phyloP scores from a whole-genome alignment of 2,113 vertebrate genomes.

The Actenoides hombroni region DNA sequence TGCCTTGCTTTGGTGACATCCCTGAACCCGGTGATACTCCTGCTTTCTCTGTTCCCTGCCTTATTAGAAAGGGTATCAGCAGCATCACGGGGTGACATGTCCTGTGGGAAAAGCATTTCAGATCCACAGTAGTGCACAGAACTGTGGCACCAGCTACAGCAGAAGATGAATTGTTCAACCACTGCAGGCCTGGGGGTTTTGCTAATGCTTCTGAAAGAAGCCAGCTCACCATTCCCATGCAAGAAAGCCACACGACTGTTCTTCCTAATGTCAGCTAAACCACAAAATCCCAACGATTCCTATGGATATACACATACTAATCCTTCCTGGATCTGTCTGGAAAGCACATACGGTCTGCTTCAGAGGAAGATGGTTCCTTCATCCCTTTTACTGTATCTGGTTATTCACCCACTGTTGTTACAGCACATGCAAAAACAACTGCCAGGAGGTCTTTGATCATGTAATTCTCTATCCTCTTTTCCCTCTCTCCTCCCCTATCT shows the following conservation, averaged over 20 bases:
- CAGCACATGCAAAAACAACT: not conserved
- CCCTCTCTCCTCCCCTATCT: not conserved
- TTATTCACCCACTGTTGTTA: not conserved
- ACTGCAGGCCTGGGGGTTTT: not conserved
- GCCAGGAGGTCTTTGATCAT: not conserved
- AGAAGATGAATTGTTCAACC: not conserved
- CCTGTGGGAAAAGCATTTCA: not conserved
- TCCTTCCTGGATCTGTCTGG: not conserved
- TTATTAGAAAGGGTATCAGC: not conserved
- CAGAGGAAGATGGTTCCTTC: not conserved
- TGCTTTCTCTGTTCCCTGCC: not conserved
- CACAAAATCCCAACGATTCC: accelerated
- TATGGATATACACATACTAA: not conserved
- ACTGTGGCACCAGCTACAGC: not conserved
- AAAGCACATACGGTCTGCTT: not conserved
- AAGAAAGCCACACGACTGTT: not conserved
- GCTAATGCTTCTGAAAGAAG: not conserved
- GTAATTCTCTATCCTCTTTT: not conserved
- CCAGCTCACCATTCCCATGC: accelerated
- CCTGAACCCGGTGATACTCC: not conserved
- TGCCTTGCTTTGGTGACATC: not conserved
- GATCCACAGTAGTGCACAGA: not conserved
- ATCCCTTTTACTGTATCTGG: not conserved
- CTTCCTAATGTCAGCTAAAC: not conserved
- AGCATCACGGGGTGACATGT: not conserved